phyloP scores from a whole-genome alignment of 2,888 invertebrate genomes.

The Ectobius pallidus region DNA sequence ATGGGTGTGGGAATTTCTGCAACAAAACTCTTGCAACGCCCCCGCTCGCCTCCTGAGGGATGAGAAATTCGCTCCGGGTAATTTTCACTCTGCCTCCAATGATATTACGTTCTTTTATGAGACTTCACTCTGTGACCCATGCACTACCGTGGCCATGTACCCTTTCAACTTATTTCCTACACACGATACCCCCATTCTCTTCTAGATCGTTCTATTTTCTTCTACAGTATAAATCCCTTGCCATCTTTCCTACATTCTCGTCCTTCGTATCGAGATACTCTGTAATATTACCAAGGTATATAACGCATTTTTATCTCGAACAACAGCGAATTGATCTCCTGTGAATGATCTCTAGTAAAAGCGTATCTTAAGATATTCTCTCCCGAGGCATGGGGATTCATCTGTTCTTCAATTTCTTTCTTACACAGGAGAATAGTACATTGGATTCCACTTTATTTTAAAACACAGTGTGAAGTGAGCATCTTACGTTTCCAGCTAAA shows the following conservation, averaged over 20 bases:
- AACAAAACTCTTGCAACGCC: not conserved
- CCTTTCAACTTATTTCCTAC: too few species aligned
- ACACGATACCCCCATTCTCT: too few species aligned
- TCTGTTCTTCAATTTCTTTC: too few species aligned
- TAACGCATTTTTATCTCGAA: not conserved
- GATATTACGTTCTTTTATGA: slow-evolving; percentile 7
- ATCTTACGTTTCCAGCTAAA: too few species aligned
- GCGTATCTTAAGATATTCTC: not conserved
- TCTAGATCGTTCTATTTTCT: too few species aligned
- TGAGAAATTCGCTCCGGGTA: not conserved
- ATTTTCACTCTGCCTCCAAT: not conserved
- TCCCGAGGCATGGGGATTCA: too few species aligned
- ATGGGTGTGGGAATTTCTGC: not conserved
- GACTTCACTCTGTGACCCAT: too few species aligned
- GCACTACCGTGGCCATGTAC: too few species aligned
- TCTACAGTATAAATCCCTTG: not conserved
- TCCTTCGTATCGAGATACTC: not conserved
- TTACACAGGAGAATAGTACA: too few species aligned
- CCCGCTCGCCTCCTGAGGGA: too few species aligned
- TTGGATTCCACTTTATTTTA: too few species aligned
- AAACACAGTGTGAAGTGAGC: too few species aligned
- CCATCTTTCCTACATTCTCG: not conserved
- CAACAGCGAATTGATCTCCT: not conserved
- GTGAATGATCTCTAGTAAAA: not conserved
- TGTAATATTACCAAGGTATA: not conserved